These are phyloP conservation scores for Willisornis vidua DNA, from an alignment of 2,113 vertebrate genomes.

Conservation along the genomic window DNA sequence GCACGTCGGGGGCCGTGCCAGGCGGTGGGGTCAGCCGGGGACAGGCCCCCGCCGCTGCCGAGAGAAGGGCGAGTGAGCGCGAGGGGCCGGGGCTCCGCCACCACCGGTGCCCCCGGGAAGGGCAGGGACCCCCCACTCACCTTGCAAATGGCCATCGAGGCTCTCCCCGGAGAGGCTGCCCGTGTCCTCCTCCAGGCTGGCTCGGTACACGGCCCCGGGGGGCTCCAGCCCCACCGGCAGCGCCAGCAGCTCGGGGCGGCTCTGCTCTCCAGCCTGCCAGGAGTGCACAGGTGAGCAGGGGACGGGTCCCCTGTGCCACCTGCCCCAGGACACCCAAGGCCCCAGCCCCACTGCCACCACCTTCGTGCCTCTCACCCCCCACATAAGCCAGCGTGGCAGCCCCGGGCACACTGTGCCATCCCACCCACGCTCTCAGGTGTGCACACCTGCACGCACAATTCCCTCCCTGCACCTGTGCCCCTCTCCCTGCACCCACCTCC, in stretches of 20 bases:
- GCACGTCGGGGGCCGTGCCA: conserved; percentile 77
- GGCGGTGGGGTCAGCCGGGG: conserved; percentile 83
- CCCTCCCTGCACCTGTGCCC: not conserved
- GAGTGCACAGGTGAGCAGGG: fast-evolving
- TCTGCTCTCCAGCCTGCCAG: conserved; percentile 73
- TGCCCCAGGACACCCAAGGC: not conserved
- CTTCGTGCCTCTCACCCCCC: not conserved
- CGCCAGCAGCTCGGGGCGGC: conserved; percentile 70
- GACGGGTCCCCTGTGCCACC: not conserved
- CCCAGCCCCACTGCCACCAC: fast-evolving
- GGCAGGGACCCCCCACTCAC: conserved; percentile 59
- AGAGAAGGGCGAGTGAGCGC: not conserved
- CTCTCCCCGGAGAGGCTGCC: conserved; percentile 87
- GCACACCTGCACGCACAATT: not conserved
- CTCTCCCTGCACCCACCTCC: conserved; percentile 75
- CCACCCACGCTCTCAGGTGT: not conserved
- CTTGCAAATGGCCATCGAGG: conserved; percentile 86
- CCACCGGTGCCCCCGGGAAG: no score
- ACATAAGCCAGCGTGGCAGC: not conserved
- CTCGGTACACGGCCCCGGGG: conserved; percentile 60
- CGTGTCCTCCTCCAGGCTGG: conserved; percentile 87
- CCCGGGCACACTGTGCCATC: fast-evolving
- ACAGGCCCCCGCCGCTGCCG: conserved; percentile 73
- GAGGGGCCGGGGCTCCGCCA: fast-evolving
- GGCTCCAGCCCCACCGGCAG: conserved; percentile 65